Evolutionary conservation across 35 echinoderm and acorn worm species (phyloP), one percentile per base, ranked within the genome.

Genomic region (Patiria miniata): DNA sequence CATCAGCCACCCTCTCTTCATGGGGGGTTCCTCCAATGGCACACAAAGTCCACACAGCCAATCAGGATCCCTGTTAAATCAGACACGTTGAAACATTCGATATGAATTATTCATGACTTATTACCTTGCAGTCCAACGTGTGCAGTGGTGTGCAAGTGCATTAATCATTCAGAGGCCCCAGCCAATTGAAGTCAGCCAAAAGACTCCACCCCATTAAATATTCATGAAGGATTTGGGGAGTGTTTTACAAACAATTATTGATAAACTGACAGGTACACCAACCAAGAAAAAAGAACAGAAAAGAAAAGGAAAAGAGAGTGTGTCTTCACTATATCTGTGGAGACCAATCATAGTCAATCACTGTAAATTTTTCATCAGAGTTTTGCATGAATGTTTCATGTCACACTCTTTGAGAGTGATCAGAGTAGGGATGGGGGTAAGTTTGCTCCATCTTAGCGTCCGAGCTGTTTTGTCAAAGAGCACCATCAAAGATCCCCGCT

Each of bases 191-290:
- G 65, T 34, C 26, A 73, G 34, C 65, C 57, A 60, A 18, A 32
- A 10, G 65, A 36, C 4, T 28, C 65, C 34, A 10, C 26, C 21
- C 2, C 29, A 73, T 73, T 73, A 73, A 73, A 30, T 73, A 73
- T 73, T 73, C 65, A 73, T 30, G 8, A 73, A 23, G 7, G 65
- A 12, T 47, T 47, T 34, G 23, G 18, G 23, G 65, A n/a, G 65
- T 73, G 65, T 73, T 73, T 73, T 73, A 34, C 65, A 73, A 73
- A 73, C 65, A 73, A 36, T 73, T 73, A 73, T 73, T 73, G 65
- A 36, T 73, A 73, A 73, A 32, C 65, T 26, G 29, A 8, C 65
- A 30, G 2, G 22, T 7, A 73, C 65, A 73, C 65, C 65, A 73
- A 73, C 42, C 4, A 47, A 47, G 4, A 6, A 47, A 47, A 12